phyloP scores from a whole-genome alignment of 2,888 invertebrate genomes.

The Protophormia terraenovae region DNA sequence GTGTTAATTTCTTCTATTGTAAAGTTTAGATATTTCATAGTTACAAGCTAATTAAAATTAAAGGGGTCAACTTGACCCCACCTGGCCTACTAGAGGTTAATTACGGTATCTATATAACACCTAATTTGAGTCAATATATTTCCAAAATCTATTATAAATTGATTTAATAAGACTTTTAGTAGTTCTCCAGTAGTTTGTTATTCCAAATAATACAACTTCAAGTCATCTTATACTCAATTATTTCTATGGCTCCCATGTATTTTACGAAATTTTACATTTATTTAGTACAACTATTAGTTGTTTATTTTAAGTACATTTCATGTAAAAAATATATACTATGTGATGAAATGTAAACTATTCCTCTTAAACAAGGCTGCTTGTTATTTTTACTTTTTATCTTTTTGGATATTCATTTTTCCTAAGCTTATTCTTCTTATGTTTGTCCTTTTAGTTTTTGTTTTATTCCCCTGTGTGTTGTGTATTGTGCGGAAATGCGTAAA shows the following conservation, averaged over 20 bases:
- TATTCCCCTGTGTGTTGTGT: slow-evolving; percentile 24
- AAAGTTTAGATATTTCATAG: no score
- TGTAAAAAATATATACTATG: slow-evolving; percentile 15
- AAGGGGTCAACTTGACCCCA: no score
- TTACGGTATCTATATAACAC: no score
- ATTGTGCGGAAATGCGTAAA: slow-evolving; percentile 47
- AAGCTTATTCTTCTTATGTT: background rate
- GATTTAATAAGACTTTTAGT: no score
- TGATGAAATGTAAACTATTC: slow-evolving; percentile 47
- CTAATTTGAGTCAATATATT: no score
- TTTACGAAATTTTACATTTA: background rate
- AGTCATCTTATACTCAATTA: background rate
- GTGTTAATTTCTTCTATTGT: no score
- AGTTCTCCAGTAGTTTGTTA: background rate
- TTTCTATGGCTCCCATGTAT: background rate
- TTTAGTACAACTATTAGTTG: background rate
- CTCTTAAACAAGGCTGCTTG: background rate
- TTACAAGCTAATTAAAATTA: no score
- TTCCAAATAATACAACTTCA: background rate
- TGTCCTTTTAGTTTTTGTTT: slow-evolving; percentile 11
- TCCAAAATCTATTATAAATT: no score
- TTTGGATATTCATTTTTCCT: background rate
- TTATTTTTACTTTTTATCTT: background rate
- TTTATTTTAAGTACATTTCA: slow-evolving; percentile 37
- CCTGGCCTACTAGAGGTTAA: no score